Conservation (phyloP, 2,113 vertebrate species). For the Ictalurus furcatus region DNA sequence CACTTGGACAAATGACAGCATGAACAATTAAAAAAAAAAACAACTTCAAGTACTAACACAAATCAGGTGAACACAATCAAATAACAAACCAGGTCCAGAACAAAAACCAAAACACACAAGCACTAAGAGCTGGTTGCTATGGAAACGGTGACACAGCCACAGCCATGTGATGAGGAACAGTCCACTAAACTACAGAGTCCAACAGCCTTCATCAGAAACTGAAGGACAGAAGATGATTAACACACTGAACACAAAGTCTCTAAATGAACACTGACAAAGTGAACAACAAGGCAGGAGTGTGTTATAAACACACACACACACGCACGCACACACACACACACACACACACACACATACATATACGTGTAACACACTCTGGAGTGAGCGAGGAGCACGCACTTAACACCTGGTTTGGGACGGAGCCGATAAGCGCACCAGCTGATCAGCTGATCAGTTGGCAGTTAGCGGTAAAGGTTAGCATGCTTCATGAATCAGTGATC, state of each 20-base stretch:
- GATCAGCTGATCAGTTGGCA: not conserved
- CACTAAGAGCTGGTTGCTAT: not conserved
- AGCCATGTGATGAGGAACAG: not conserved
- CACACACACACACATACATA: constrained; percentile 18
- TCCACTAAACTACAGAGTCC: not conserved
- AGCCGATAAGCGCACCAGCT: not conserved
- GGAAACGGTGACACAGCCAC: not conserved
- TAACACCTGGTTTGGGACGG: not conserved
- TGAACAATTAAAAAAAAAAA: not conserved
- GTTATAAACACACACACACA: constrained; percentile 3
- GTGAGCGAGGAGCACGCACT: not conserved
- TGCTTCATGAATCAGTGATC: not conserved
- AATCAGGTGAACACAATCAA: not conserved
- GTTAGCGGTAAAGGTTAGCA: not conserved
- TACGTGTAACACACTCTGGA: not conserved
- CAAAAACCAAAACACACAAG: not conserved
- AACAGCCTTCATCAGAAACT: not conserved
- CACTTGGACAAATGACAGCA: not conserved
- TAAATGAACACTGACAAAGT: not conserved
- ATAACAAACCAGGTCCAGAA: not conserved
- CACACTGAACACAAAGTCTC: not conserved
- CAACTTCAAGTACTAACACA: not conserved
- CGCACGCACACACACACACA: constrained; percentile 12
- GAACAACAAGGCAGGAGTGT: not conserved
- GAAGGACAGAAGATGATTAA: not conserved